phyloP scores from a whole-genome alignment of 1,140 invertebrate species.

The Physella acuta region DNA sequence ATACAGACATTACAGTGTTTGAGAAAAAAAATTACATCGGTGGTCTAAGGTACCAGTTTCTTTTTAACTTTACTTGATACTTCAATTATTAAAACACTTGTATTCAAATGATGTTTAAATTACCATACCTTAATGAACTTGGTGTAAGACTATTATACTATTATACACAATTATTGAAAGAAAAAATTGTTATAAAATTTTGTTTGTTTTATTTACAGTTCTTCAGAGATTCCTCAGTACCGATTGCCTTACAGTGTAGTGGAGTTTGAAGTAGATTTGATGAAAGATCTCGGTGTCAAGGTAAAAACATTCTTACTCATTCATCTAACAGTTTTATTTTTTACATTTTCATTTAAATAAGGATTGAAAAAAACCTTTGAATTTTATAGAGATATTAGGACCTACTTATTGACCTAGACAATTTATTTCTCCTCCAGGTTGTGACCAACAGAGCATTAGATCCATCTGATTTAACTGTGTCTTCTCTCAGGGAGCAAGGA shows the following conservation, averaged over 20 bases:
- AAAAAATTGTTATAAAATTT: no score
- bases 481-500: conserved; percentile 68
- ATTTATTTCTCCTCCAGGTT: conserved; percentile 45
- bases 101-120: no score
- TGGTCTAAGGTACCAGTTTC: conserved; percentile 73
- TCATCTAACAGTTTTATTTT: neutral
- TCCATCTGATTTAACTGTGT: conserved; percentile 63
- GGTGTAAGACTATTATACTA: no score
- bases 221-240: conserved; percentile 95
- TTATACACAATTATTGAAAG: no score
- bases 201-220: conserved; percentile 67
- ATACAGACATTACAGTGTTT: conserved; percentile 87
- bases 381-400: no score
- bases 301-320: conserved; percentile 62
- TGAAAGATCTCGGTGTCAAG: conserved; percentile 90
- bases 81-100: no score
- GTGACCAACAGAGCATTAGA: conserved; percentile 54
- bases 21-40: conserved; percentile 86
- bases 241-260: conserved; percentile 90
- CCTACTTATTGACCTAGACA: neutral
- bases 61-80: neutral
- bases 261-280: conserved; percentile 88
- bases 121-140: no score
- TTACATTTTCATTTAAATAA: neutral
- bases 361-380: no score